Conservation (phyloP, 2,888 invertebrate genomes). For the Dryomyza anilis region DNA sequence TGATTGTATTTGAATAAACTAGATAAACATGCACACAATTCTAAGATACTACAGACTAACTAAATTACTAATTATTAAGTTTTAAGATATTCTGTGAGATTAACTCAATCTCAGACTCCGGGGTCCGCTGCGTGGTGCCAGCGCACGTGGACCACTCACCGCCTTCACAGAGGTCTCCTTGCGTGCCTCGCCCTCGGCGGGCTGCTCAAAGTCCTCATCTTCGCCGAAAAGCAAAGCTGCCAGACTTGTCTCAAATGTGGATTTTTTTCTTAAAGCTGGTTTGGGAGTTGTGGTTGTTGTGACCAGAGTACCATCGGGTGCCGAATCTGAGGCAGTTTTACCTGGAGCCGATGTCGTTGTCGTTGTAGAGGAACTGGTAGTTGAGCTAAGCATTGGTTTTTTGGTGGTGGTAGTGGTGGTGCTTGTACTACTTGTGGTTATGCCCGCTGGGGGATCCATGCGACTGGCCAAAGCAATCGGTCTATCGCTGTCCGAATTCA, state of each 20-base stretch:
- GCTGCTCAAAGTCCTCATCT: constrained; percentile 43
- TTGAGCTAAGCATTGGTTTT: constrained; percentile 9
- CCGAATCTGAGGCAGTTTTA: no score
- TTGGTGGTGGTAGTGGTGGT: constrained; percentile 26
- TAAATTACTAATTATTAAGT: constrained; percentile 24
- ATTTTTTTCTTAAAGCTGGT: constrained; percentile 48
- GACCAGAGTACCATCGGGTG: no score
- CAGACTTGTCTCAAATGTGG: constrained; percentile 57
- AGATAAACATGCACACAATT: constrained; percentile 21
- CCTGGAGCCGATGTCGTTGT: constrained; percentile 7
- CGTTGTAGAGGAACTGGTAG: constrained; percentile 15
- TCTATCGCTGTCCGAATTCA: constrained; percentile 36
- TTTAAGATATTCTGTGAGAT: no score
- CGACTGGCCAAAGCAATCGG: constrained; percentile 44
- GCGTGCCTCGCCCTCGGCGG: constrained; percentile 40
- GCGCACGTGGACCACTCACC: constrained; percentile 46
- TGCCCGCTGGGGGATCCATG: constrained; percentile 36
- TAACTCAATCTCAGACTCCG: constrained; percentile 46
- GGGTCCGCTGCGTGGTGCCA: constrained; percentile 52
- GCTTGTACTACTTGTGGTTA: constrained; percentile 8
- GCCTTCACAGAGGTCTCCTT: constrained; percentile 38
- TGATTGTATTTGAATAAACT: constrained; percentile 7
- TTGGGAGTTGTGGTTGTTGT: constrained; percentile 26
- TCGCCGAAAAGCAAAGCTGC: constrained; percentile 59
- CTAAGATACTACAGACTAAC: constrained; percentile 26